These are phyloP conservation scores for Monochamus alternatus DNA, from an alignment of 2,888 invertebrate species.

Conservation along the genomic window DNA sequence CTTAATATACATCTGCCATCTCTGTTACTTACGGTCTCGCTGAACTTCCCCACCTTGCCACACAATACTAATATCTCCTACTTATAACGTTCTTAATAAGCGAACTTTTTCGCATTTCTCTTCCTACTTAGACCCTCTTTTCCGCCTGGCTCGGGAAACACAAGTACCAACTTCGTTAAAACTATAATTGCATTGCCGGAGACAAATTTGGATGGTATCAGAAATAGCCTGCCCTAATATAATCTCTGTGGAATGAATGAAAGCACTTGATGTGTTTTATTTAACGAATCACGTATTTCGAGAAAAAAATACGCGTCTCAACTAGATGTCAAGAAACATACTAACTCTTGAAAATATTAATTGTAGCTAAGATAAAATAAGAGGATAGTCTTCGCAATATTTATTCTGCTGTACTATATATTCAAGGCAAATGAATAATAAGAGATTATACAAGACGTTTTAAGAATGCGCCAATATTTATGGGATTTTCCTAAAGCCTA, in stretches of 20 bases:
- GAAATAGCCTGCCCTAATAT: not conserved
- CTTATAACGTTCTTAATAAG: conserved; percentile 68
- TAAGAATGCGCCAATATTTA: no score
- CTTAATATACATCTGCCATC: conserved; percentile 65
- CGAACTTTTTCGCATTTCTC: conserved; percentile 68
- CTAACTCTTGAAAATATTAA: no score
- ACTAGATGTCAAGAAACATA: no score
- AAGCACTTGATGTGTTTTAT: not conserved
- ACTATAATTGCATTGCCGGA: conserved; percentile 60
- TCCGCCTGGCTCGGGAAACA: conserved; percentile 61
- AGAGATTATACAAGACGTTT: no score
- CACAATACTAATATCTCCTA: conserved; percentile 64
- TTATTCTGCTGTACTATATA: no score
- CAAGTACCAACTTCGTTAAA: conserved; percentile 65
- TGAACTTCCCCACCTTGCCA: conserved; percentile 53
- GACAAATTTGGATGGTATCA: conserved; percentile 12
- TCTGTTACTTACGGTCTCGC: conserved; percentile 44
- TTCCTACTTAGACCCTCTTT: conserved; percentile 53
- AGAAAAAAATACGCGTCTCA: not conserved
- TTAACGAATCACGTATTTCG: not conserved
- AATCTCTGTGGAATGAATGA: not conserved
- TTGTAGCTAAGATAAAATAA: not conserved
- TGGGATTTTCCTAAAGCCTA: no score
- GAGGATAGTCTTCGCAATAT: not conserved
- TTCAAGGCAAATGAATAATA: no score